phyloP scores from a whole-genome alignment of 2,797 vertebrate genomes.

The Falco concolor region DNA sequence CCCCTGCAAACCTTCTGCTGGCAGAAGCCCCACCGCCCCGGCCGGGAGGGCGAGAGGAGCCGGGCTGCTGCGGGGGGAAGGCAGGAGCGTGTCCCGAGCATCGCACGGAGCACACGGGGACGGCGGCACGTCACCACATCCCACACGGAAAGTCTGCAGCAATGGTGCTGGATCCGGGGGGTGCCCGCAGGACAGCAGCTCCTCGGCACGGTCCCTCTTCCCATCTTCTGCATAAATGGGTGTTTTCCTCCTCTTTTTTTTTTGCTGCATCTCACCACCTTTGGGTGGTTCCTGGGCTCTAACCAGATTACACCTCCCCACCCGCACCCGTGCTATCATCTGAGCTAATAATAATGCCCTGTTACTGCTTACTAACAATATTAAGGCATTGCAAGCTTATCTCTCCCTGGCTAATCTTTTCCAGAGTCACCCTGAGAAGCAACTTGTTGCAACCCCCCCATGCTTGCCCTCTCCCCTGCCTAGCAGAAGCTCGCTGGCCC shows the following conservation, averaged over 20 bases:
- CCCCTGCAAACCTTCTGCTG: slow-evolving; percentile 8
- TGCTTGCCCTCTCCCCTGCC: neutral
- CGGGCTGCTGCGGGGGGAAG: neutral
- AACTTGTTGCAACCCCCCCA: neutral
- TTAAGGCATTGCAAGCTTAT: slow-evolving; percentile 51
- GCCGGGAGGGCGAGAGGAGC: neutral
- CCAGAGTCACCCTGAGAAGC: slow-evolving; percentile 41
- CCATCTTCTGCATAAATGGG: neutral
- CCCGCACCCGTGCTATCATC: neutral
- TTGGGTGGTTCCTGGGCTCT: neutral
- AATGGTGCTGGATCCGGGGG: rapidly evolving
- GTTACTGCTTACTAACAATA: slow-evolving; percentile 48
- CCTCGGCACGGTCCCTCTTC: neutral
- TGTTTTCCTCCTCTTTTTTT: neutral
- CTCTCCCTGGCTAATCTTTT: slow-evolving; percentile 53
- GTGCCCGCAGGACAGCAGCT: rapidly evolving
- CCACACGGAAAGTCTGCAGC: neutral
- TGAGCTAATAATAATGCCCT: slow-evolving; percentile 62
- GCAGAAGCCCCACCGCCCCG: neutral
- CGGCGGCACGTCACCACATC: neutral
- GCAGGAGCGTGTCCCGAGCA: neutral
- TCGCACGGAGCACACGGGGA: neutral
- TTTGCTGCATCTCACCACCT: neutral
- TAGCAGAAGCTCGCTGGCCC: neutral
- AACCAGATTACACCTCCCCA: neutral